Conservation (phyloP, 92 coral and sea anemone genomes). For the Virgularia gustaviana region DNA sequence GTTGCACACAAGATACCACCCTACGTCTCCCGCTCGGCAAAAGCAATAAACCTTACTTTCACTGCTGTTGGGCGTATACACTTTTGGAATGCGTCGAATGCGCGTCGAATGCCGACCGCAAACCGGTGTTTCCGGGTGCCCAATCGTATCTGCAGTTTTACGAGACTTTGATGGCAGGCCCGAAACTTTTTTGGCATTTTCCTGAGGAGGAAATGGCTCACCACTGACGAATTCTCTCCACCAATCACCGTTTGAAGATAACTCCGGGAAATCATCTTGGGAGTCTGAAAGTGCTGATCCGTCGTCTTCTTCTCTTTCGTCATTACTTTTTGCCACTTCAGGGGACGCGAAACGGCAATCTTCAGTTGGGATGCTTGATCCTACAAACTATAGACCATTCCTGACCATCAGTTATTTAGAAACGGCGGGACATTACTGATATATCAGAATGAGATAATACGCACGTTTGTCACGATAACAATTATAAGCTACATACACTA, state of each 20-base stretch:
- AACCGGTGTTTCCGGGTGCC: constrained; percentile 9
- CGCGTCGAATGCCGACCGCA: background rate
- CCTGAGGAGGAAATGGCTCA: background rate
- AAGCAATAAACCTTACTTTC: constrained; percentile 3
- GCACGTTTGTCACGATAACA: background rate
- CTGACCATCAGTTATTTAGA: no score
- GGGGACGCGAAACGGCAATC: background rate
- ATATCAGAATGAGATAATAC: no score
- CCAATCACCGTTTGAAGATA: background rate
- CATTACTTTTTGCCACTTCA: background rate
- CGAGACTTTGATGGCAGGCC: background rate
- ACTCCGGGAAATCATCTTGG: constrained; percentile 1
- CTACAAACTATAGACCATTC: constrained; percentile 12
- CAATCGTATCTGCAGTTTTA: background rate
- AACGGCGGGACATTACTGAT: no score
- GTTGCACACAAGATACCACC: constrained; percentile 16
- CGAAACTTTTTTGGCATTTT: background rate
- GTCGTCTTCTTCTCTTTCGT: background rate
- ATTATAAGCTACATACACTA: background rate
- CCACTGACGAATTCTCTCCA: background rate
- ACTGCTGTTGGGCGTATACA: constrained; percentile 8
- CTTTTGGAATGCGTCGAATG: constrained; percentile 2
- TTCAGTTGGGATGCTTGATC: constrained; percentile 8
- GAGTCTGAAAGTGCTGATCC: background rate
- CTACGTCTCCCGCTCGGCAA: constrained; percentile 2